Conservation (phyloP, 2,797 vertebrate genomes). For the Clarias pachynema region DNA sequence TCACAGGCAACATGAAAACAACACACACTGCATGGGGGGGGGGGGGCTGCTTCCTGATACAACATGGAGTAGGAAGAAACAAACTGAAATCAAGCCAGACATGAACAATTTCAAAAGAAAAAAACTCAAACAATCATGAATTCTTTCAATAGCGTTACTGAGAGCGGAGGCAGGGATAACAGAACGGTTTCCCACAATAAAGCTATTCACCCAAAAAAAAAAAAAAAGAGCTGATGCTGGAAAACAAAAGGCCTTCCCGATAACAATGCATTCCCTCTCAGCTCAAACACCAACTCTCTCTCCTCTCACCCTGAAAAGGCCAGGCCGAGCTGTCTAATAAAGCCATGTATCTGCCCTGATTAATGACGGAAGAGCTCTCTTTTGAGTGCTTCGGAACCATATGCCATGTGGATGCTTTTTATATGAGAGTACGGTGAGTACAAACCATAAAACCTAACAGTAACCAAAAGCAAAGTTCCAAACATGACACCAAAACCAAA, state of each 20-base stretch:
- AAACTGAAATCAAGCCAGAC: constrained; percentile 11
- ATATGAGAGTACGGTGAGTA: background rate
- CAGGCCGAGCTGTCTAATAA: constrained; percentile 46
- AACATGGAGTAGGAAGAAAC: constrained; percentile 21
- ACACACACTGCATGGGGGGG: background rate
- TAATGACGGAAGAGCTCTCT: constrained; percentile 12
- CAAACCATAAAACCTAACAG: background rate
- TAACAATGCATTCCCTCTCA: constrained; percentile 55
- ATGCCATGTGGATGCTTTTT: background rate
- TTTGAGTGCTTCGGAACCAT: background rate
- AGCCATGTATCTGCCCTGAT: constrained; percentile 42
- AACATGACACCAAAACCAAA: background rate
- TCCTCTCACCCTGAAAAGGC: constrained; percentile 39
- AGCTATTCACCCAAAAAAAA: constrained; percentile 47
- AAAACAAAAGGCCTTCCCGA: constrained; percentile 60
- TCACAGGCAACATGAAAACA: background rate
- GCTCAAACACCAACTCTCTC: constrained; percentile 51
- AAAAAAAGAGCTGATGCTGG: constrained; percentile 52
- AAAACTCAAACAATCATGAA: background rate
- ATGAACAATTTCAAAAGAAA: background rate
- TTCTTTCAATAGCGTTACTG: constrained; percentile 30
- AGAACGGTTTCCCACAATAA: constrained; percentile 57
- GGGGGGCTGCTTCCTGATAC: constrained; percentile 27
- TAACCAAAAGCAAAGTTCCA: background rate
- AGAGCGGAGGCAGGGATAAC: constrained; percentile 38